Evolutionary conservation across 2,797 vertebrate species (phyloP).

Genomic region (Pygocentrus nattereri): DNA sequence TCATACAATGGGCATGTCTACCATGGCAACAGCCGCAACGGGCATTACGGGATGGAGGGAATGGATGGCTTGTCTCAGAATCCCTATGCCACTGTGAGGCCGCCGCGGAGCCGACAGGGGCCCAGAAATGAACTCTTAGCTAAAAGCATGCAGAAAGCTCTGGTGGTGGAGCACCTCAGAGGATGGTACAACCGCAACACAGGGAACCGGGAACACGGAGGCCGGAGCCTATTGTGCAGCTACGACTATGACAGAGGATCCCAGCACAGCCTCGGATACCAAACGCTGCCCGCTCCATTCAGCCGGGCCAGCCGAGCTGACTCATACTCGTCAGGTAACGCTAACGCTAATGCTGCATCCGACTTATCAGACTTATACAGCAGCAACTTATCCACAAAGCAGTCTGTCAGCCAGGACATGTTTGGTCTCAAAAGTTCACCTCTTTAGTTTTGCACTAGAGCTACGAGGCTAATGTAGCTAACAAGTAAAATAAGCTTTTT

Average conservation of each 20-base stretch:
- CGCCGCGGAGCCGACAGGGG: conserved; percentile 84
- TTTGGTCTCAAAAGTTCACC: no score
- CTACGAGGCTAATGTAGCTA: no score
- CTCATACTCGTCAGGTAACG: conserved; percentile 91
- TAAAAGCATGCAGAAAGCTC: conserved; percentile 95
- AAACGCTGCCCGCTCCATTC: conserved; percentile 89
- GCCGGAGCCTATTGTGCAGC: conserved; percentile 73
- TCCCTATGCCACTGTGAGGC: conserved; percentile 91
- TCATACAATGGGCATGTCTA: conserved; percentile 86
- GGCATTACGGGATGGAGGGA: conserved; percentile 85
- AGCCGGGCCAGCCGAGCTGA: conserved; percentile 90
- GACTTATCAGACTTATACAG: no score
- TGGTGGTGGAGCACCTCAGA: conserved; percentile 94
- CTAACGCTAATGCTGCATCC: no score
- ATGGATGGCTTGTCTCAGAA: conserved; percentile 87
- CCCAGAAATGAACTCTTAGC: conserved; percentile 88
- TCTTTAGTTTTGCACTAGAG: no score
- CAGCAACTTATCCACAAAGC: no score
- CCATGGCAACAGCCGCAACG: conserved; percentile 84
- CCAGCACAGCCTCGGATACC: conserved; percentile 89
- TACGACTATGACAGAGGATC: conserved; percentile 88
- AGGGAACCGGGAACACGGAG: conserved; percentile 77
- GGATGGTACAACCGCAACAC: conserved; percentile 96
- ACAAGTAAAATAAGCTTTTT: no score
- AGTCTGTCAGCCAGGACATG: no score